A percentile compares a stretch with the other conserved stretches of the same genome.
phyloP scores from a whole-genome alignment of 2,888 invertebrate species.

The Asteroscopus sphinx region DNA sequence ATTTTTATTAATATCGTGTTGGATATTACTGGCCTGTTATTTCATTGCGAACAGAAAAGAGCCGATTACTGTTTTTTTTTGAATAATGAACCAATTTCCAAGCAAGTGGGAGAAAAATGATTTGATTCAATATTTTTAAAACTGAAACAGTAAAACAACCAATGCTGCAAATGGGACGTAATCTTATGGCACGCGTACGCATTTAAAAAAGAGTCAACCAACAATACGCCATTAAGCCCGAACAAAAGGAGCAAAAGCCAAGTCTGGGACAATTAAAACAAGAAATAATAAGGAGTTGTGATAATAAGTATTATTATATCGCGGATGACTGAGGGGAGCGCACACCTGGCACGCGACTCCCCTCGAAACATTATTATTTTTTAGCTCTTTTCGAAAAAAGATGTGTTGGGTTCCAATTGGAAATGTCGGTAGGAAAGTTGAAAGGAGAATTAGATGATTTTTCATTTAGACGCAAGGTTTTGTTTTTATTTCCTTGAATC shows the following conservation, averaged over 20 bases:
- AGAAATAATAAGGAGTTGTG: slow-evolving; percentile 89
- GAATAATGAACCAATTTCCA: too few species aligned
- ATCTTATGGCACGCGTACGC: slow-evolving; percentile 85
- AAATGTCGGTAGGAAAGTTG: slow-evolving; percentile 47
- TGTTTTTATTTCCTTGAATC: too few species aligned
- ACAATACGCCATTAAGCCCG: slow-evolving; percentile 88
- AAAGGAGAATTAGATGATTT: slow-evolving; percentile 48
- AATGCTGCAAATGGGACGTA: slow-evolving; percentile 62
- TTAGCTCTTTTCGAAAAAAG: slow-evolving; percentile 41
- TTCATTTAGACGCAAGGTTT: slow-evolving; percentile 23
- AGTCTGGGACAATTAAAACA: slow-evolving; percentile 89
- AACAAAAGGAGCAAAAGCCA: slow-evolving; percentile 89
- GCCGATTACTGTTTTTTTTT: too few species aligned
- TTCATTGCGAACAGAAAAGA: too few species aligned
- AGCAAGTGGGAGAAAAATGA: not conserved
- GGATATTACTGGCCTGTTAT: too few species aligned
- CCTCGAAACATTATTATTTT: slow-evolving; percentile 59
- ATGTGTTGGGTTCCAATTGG: slow-evolving; percentile 58
- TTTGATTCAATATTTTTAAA: slow-evolving; percentile 21
- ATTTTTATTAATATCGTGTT: too few species aligned
- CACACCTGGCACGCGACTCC: slow-evolving; percentile 79
- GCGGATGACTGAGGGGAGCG: slow-evolving; percentile 73
- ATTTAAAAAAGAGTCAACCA: slow-evolving; percentile 79
- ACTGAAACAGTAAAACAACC: slow-evolving; percentile 33
- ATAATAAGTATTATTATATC: slow-evolving; percentile 88